These are phyloP conservation scores for Drosophila eugracilis DNA, from an alignment of 1,140 invertebrate genomes.

Conservation along the genomic window DNA sequence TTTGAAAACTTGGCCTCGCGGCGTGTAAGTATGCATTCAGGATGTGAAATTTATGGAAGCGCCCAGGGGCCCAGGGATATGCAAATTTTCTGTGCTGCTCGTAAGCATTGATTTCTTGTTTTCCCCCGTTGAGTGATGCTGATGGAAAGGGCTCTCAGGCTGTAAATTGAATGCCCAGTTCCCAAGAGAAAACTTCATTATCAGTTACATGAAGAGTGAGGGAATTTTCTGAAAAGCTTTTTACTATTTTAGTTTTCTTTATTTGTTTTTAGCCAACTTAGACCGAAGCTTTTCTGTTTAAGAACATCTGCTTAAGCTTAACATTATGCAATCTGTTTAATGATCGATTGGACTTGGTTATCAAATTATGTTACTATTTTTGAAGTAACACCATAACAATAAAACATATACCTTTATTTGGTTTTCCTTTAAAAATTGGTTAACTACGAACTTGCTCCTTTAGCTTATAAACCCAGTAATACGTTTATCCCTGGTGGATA, in stretches of 20 bases:
- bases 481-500: no score
- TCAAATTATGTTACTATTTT: no score
- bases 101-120: slow-evolving; percentile 67
- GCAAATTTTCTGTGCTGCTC: slow-evolving; percentile 49
- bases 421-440: no score
- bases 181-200: slow-evolving; percentile 6
- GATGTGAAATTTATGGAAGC: slow-evolving; percentile 62
- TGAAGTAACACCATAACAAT: no score
- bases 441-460: no score
- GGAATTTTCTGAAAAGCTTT: neutral
- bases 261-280: no score
- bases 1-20: slow-evolving; percentile 65
- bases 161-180: slow-evolving; percentile 3
- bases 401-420: no score
- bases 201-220: neutral
- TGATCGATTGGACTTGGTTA: no score
- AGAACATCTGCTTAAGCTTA: no score
- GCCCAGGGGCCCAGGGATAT: slow-evolving; percentile 26
- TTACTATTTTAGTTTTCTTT: neutral
- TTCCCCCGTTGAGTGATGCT: slow-evolving; percentile 10
- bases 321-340: no score
- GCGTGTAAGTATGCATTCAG: slow-evolving; percentile 57
- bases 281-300: no score
- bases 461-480: no score
- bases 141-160: neutral